Percentiles rank a stretch among this genome's conserved stretches.
Evolutionary conservation across 2,888 invertebrate genomes (phyloP).

Genomic region (Tiliacea citrago): DNA sequence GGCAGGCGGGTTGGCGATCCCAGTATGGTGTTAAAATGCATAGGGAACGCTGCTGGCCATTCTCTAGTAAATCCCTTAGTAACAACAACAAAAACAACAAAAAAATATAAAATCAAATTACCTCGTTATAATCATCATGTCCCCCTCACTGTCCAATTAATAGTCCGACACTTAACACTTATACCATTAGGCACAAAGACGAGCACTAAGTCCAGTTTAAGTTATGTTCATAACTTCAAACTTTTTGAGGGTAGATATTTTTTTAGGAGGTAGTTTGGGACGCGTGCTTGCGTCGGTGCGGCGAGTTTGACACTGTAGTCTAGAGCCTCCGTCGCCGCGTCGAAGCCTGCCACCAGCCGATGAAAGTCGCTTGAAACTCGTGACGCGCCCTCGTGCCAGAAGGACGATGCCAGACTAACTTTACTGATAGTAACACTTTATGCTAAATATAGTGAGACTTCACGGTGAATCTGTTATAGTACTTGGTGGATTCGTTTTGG

Average conservation of each 20-base stretch:
- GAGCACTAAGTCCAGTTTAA: conserved; percentile 74
- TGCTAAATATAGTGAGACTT: conserved; percentile 57
- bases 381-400: conserved; percentile 47
- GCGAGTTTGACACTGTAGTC: conserved; percentile 78
- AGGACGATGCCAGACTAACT: conserved; percentile 59
- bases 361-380: conserved; percentile 69
- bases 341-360: conserved; percentile 61
- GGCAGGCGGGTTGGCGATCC: no score
- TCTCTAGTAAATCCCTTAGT: no score
- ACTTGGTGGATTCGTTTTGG: conserved; percentile 15
- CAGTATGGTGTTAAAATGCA: no score
- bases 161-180: conserved; percentile 77
- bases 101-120: conserved; percentile 61
- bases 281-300: conserved; percentile 80
- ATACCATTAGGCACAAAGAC: conserved; percentile 80
- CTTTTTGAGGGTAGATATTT: conserved; percentile 47
- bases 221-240: conserved; percentile 67
- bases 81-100: no score
- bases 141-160: conserved; percentile 75
- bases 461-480: conserved; percentile 55
- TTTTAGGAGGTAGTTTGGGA: conserved; percentile 54
- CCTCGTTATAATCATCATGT: conserved; percentile 79
- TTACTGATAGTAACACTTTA: conserved; percentile 45
- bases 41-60: no score
- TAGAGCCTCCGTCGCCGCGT: conserved; percentile 67